Evolutionary conservation across 37 sponge, comb jelly and placozoan species (phyloP), one percentile per base, ranked within the genome.

Genomic region (Tethya wilhelma): DNA sequence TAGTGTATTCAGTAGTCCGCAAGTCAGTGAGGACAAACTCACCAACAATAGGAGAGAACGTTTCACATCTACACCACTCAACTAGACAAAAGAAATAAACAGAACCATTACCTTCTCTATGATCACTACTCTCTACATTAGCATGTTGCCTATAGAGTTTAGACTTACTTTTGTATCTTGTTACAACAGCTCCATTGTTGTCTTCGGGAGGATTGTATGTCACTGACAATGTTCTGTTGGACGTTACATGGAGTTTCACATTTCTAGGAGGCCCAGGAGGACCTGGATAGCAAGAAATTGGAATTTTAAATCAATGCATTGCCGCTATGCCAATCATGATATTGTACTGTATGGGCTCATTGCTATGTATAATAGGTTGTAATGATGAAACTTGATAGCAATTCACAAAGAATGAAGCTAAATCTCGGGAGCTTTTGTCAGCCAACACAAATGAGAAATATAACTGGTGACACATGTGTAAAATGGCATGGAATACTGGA

Each of bases 101-200:
- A 60, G 17, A 8, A 23, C 17, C 12, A 22, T 9, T 60, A 60
- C 26, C 25, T n/a, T 9, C 69, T 33, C 39, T 28, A 7, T 19
- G 12, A 67, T 39, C 6, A 8, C 36, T 22, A 67, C 69, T 40
- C 62, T 60, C 62, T 23, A 33, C 62, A 7, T 8, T 22, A 6
- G 7, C 26, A 23, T 6, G 55, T n/a, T n/a, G n/a, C n/a, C n/a
- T n/a, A n/a, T 9, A 49, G 55, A 49, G 17, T 4, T 37, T 7
- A 34, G 0, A 44, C 80, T 76, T 53, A 93, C 93, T 85, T 56
- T 84, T 89, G 74, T 93, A 93, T 78, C 90, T 68, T 17, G 93
- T 89, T 62, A 89, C 71, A 25, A 69, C 38, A 20, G 90, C 74
- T 36, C 82, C 77, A 59, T 84, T 89, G 57, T 23, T 64, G 0